These are phyloP conservation scores for Anoncus sp. DNA, from an alignment of 2,888 invertebrate genomes.

Conservation along the genomic window DNA sequence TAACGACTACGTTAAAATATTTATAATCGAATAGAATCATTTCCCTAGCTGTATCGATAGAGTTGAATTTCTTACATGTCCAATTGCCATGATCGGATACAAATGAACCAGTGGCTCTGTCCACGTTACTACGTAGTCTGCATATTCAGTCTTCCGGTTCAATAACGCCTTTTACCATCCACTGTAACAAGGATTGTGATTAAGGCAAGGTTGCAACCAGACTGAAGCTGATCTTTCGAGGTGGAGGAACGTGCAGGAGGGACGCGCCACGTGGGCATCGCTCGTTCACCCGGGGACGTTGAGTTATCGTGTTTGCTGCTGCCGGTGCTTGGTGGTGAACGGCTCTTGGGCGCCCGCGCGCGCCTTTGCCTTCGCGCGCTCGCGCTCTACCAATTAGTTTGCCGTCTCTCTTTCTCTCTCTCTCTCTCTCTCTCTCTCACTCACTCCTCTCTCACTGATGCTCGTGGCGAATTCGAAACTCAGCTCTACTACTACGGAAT, in stretches of 20 bases:
- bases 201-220: constrained; percentile 49
- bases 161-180: not conserved
- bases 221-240: constrained; percentile 35
- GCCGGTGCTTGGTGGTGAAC: constrained; percentile 60
- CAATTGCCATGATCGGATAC: too few species aligned
- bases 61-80: too few species aligned
- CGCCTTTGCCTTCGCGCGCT: constrained; percentile 65
- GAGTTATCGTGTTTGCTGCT: constrained; percentile 64
- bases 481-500: constrained; percentile 75
- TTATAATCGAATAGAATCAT: too few species aligned
- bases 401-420: constrained; percentile 53
- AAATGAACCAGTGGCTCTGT: too few species aligned
- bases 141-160: not conserved
- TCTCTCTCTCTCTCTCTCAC: constrained; percentile 32
- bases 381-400: constrained; percentile 68
- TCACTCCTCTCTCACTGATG: constrained; percentile 39
- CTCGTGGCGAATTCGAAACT: constrained; percentile 73
- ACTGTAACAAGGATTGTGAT: constrained; percentile 37
- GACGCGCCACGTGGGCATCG: constrained; percentile 61
- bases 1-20: too few species aligned
- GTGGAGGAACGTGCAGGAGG: constrained; percentile 21
- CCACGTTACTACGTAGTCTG: not conserved
- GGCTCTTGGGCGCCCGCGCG: constrained; percentile 64
- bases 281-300: constrained; percentile 66
- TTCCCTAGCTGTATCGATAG: too few species aligned